Evolutionary conservation across 2,113 vertebrate genomes (phyloP).

Genomic region (Notothenia rossii): DNA sequence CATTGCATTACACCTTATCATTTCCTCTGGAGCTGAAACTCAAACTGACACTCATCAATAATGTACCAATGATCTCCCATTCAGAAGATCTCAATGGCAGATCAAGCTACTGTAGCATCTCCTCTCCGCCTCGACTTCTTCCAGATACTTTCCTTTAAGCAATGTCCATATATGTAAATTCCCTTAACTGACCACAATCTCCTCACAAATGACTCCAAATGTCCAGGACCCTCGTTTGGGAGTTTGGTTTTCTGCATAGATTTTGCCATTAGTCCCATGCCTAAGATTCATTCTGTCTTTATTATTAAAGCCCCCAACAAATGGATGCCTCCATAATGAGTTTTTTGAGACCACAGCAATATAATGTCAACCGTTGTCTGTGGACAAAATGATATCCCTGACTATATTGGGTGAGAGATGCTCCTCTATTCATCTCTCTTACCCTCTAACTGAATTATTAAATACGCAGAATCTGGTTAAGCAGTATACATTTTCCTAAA

Average conservation of each 20-base stretch:
- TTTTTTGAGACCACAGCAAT: slow-evolving; percentile 72
- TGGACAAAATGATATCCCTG: slow-evolving; percentile 83
- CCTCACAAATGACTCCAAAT: slow-evolving; percentile 56
- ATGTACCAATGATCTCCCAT: slow-evolving; percentile 79
- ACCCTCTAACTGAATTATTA: slow-evolving; percentile 88
- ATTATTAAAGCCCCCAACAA: slow-evolving; percentile 83
- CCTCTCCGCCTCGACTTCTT: slow-evolving; percentile 33
- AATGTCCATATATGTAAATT: slow-evolving; percentile 55
- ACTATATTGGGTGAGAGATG: slow-evolving; percentile 79
- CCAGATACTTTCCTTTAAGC: slow-evolving; percentile 48
- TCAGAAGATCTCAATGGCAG: slow-evolving; percentile 78
- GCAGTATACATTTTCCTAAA: slow-evolving; percentile 85
- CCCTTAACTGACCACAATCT: slow-evolving; percentile 34
- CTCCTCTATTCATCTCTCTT: slow-evolving; percentile 75
- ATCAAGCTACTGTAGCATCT: slow-evolving; percentile 68
- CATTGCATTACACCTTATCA: slow-evolving; percentile 84
- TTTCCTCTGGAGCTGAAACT: slow-evolving; percentile 84
- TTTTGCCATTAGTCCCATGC: slow-evolving; percentile 65
- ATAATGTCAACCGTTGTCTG: slow-evolving; percentile 80
- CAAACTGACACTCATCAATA: slow-evolving; percentile 83
- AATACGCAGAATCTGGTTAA: slow-evolving; percentile 86
- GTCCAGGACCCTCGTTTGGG: slow-evolving; percentile 52
- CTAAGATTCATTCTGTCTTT: slow-evolving; percentile 70
- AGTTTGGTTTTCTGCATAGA: slow-evolving; percentile 79
- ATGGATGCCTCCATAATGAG: slow-evolving; percentile 79